Conservation (phyloP, 2,797 vertebrate species). For the Todus mexicanus region DNA sequence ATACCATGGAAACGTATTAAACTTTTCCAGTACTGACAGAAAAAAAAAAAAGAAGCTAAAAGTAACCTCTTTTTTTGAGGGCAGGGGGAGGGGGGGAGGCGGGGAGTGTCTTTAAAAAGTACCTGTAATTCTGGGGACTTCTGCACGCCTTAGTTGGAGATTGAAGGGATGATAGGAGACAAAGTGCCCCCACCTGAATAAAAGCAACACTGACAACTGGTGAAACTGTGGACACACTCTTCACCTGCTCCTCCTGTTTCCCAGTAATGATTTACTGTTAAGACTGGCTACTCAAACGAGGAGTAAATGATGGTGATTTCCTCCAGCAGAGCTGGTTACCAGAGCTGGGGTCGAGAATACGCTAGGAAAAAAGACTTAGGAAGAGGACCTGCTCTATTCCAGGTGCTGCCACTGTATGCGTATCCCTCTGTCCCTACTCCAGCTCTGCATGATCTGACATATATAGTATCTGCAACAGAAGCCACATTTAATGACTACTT, state of each 20-base stretch:
- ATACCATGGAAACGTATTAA: background rate
- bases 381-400: background rate
- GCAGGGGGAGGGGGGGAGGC: too few relatives aligned
- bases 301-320: background rate
- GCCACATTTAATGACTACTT: background rate
- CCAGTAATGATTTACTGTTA: background rate
- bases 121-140: background rate
- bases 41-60: background rate
- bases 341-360: background rate
- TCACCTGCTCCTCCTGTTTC: background rate
- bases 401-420: background rate
- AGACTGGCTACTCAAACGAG: background rate
- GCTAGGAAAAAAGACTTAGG: background rate
- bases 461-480: background rate
- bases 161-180: background rate
- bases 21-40: background rate
- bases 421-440: background rate
- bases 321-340: background rate
- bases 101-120: accelerated
- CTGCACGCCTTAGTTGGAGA: background rate
- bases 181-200: background rate
- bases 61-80: accelerated
- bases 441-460: background rate
- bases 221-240: background rate
- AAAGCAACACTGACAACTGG: background rate